Conservation (phyloP, 2,113 vertebrate genomes). For the Microcebus tavaratra region DNA sequence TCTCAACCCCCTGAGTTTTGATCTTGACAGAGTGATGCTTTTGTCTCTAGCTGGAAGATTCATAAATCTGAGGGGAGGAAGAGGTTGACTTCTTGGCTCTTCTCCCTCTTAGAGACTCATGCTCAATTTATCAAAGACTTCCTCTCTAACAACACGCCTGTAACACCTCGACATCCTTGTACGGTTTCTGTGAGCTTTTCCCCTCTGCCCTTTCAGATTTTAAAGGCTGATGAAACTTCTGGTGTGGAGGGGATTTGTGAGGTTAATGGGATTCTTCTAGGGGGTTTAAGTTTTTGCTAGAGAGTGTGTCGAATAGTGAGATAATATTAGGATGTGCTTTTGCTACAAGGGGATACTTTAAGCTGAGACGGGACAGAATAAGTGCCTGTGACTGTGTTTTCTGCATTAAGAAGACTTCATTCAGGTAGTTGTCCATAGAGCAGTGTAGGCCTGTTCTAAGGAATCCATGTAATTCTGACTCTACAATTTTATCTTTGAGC, state of each 20-base stretch:
- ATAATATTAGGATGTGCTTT: background rate
- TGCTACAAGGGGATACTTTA: background rate
- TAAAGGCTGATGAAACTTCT: constrained; percentile 33
- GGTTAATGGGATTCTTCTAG: constrained; percentile 16
- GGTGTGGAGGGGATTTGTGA: constrained; percentile 30
- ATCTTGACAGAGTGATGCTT: constrained; percentile 65
- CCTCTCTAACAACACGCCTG: constrained; percentile 55
- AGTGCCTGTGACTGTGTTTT: background rate
- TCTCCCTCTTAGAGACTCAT: constrained; percentile 3
- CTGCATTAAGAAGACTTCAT: background rate
- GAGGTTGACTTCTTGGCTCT: constrained; percentile 63
- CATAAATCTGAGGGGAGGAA: constrained; percentile 74
- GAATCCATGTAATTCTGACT: background rate
- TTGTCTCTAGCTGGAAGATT: constrained; percentile 57
- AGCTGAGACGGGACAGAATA: background rate
- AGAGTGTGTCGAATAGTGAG: background rate
- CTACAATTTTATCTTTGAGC: background rate
- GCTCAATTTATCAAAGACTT: constrained; percentile 59
- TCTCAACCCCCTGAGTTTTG: constrained; percentile 70
- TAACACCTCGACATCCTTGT: constrained; percentile 60
- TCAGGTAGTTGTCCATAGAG: background rate
- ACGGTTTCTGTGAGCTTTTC: background rate
- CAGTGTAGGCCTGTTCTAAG: background rate
- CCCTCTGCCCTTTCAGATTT: constrained; percentile 18
- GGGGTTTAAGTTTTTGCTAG: background rate